A percentile compares a stretch with the other conserved stretches of the same genome.
Evolutionary conservation across 2,888 invertebrate species (phyloP).

Genomic region (Litoditis marina): DNA sequence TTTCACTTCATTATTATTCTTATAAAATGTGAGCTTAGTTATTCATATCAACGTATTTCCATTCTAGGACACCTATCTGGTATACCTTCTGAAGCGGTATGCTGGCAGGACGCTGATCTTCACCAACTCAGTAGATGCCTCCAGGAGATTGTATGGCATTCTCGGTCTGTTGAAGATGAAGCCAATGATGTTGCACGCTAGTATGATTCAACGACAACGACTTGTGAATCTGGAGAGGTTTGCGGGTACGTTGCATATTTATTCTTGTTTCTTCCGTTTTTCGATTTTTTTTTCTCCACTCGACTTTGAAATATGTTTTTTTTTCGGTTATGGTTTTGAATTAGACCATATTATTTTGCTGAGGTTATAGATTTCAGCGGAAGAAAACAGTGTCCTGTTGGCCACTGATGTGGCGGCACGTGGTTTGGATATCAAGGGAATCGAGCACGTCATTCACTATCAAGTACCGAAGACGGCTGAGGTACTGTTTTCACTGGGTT

Average conservation of each 20-base stretch:
- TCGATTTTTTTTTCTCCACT: too few relatives aligned
- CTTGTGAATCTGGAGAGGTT: conserved; percentile 86
- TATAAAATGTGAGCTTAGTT: not conserved
- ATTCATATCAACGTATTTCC: not conserved
- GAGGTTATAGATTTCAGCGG: conserved; percentile 40
- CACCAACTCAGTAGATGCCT: conserved; percentile 78
- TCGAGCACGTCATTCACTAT: conserved; percentile 93
- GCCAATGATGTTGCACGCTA: conserved; percentile 68
- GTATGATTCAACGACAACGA: conserved; percentile 88
- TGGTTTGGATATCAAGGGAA: conserved; percentile 87
- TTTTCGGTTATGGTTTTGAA: not conserved
- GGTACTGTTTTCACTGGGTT: too few relatives aligned
- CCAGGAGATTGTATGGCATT: conserved; percentile 64
- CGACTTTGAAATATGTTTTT: not conserved
- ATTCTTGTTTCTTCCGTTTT: too few relatives aligned
- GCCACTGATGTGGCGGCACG: conserved; percentile 94
- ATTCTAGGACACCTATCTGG: conserved; percentile 81
- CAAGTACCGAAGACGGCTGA: conserved; percentile 91
- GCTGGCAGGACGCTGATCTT: conserved; percentile 89
- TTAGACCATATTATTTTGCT: too few relatives aligned
- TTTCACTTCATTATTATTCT: not conserved
- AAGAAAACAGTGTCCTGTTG: conserved; percentile 75
- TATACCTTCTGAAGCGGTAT: conserved; percentile 81
- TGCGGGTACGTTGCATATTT: conserved; percentile 57
- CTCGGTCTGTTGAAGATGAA: conserved; percentile 65